Conservation (phyloP, 2,797 vertebrate genomes). For the Euthynnus affinis region DNA sequence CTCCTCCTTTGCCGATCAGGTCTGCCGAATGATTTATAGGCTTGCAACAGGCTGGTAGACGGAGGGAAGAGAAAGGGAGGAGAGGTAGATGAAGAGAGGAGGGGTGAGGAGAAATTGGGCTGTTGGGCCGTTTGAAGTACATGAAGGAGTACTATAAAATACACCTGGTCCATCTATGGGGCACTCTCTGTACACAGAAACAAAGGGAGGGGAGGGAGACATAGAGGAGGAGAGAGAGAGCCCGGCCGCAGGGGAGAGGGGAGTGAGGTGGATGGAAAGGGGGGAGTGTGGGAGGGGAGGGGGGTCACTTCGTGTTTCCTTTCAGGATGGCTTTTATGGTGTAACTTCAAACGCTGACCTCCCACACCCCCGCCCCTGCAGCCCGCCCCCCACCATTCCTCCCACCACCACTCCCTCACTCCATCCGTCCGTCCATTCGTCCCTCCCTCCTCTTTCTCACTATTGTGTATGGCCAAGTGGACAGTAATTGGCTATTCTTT, state of each 20-base stretch:
- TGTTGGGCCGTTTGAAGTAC: slow-evolving; percentile 85
- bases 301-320: slow-evolving; percentile 86
- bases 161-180: slow-evolving; percentile 86
- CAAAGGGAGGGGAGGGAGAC: slow-evolving; percentile 72
- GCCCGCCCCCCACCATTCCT: slow-evolving; percentile 39
- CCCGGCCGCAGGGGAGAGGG: slow-evolving; percentile 66
- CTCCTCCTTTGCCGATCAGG: slow-evolving; percentile 47
- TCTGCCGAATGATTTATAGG: slow-evolving; percentile 72
- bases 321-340: slow-evolving; percentile 89
- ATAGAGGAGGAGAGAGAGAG: slow-evolving; percentile 64
- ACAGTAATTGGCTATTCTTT: slow-evolving; percentile 88
- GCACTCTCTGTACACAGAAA: slow-evolving; percentile 75
- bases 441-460: slow-evolving; percentile 78
- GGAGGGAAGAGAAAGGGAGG: slow-evolving; percentile 45
- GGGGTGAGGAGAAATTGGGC: slow-evolving; percentile 69
- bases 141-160: slow-evolving; percentile 89
- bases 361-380: slow-evolving; percentile 65
- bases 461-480: slow-evolving; percentile 86
- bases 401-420: slow-evolving; percentile 60
- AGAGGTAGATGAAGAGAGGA: slow-evolving; percentile 65
- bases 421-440: slow-evolving; percentile 66
- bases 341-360: slow-evolving; percentile 87
- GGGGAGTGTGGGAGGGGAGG: slow-evolving; percentile 40
- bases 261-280: slow-evolving; percentile 56
- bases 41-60: slow-evolving; percentile 64